These are phyloP conservation scores for Lates japonicus DNA, from an alignment of 2,797 vertebrate species.

Conservation along the genomic window DNA sequence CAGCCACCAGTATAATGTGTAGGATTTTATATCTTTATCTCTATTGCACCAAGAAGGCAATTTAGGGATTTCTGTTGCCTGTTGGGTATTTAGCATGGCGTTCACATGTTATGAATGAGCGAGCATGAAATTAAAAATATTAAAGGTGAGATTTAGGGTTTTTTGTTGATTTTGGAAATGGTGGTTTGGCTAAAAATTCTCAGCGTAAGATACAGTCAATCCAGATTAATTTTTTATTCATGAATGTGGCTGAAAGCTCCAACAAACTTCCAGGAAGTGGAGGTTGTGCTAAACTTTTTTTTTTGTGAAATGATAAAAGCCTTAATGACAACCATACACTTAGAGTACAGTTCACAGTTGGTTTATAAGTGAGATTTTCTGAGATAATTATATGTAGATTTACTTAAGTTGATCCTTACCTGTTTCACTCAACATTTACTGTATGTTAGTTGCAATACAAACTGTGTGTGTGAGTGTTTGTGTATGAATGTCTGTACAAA, in stretches of 20 bases:
- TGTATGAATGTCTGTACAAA: not conserved
- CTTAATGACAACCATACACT: too few relatives aligned
- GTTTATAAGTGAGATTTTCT: not conserved
- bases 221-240: not conserved
- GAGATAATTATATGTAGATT: not conserved
- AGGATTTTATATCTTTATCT: not conserved
- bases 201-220: too few relatives aligned
- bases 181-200: not conserved
- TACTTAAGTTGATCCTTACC: not conserved
- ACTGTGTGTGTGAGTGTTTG: not conserved
- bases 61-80: not conserved
- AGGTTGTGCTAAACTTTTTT: too few relatives aligned
- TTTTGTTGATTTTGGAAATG: not conserved
- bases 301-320: too few relatives aligned
- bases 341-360: not conserved
- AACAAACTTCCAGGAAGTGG: not conserved
- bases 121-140: not conserved
- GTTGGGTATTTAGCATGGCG: not conserved
- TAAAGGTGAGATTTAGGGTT: not conserved
- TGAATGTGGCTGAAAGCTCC: not conserved
- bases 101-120: slow-evolving; percentile 2
- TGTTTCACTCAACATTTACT: not conserved
- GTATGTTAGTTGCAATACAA: slow-evolving; percentile 6
- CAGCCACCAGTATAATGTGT: not conserved
- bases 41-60: not conserved